Base-by-base conservation (phyloP, 53 echinoderm and acorn worm genomes). In the Zoroaster sp. region DNA sequence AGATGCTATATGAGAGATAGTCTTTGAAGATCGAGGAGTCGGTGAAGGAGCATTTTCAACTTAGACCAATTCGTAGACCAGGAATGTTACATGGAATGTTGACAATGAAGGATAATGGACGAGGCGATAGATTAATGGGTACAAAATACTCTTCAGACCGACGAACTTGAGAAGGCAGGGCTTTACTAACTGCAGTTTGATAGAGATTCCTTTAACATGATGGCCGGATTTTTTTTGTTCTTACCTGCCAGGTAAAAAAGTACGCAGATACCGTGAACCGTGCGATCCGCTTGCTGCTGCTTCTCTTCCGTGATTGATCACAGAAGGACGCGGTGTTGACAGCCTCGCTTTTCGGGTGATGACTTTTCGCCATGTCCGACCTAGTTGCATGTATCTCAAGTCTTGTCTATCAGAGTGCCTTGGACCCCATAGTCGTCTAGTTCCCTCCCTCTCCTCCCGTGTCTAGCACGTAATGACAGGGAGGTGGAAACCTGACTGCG, bases 301-400 rank as follows among this genome's bases (percentile, higher is more conserved):
- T 18, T n/a, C 38, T 79, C 8, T 0, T 4, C 80, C 80, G 31
- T 81, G 81, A 81, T 81, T 81, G 81, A 81, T 67, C 38, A 32
- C 25, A 33, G 66, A 81, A 81, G 81, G 67, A 81, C 81, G 28
- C 66, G 42, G 66, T 31, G 81, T 11, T 81, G 81, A 81, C 81
- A 81, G 81, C 41, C 67, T 28, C 43, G 66, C 66, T 66, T 43
- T 42, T 43, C 17, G 42, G 66, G 66, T 81, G 81, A 81, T 81
- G 81, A 66, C 81, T 81, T 81, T 81, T 67, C 81, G 54, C 81
- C 17, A 66, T 81, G 81, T 81, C 81, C 81, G 81, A 81, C 81
- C 81, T 66, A 81, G 81, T 66, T 81, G 66, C 81, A 66, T 28
- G 67, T 7, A 38, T 66, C 81, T 66, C 5, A 31, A 47, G 76